Conservation (phyloP, 2,113 vertebrate species). For the Macheiramphus alcinus region DNA sequence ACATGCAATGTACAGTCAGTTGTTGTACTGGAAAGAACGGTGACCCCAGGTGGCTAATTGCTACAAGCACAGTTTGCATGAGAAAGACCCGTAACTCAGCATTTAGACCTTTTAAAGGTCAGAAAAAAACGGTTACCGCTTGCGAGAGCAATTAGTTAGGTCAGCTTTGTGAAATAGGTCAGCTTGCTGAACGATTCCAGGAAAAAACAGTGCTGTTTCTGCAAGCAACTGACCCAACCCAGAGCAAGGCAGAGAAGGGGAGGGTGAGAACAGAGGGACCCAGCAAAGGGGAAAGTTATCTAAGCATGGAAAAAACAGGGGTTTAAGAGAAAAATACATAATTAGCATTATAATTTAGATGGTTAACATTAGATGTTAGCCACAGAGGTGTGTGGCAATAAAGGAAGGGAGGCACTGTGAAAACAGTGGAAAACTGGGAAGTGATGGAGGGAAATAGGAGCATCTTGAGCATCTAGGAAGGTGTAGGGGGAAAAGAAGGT, state of each 20-base stretch:
- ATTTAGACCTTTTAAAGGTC: neutral
- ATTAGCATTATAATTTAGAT: neutral
- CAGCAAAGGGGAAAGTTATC: neutral
- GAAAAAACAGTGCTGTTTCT: neutral
- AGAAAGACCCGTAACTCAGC: neutral
- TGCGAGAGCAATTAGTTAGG: neutral
- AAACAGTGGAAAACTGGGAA: neutral
- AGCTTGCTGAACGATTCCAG: neutral
- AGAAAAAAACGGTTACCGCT: neutral
- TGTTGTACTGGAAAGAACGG: neutral
- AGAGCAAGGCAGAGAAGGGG: neutral
- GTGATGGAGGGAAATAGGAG: neutral
- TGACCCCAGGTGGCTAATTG: neutral
- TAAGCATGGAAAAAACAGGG: neutral
- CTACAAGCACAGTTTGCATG: neutral
- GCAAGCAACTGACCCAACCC: neutral
- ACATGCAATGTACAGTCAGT: neutral
- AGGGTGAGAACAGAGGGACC: neutral
- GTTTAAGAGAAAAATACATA: neutral
- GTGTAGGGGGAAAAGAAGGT: neutral
- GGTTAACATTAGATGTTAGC: neutral
- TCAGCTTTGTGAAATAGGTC: neutral
- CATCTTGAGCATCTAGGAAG: neutral
- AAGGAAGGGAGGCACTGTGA: neutral
- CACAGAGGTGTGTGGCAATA: neutral